phyloP scores from a whole-genome alignment of 2,113 vertebrate species.

The Odontesthes bonariensis region DNA sequence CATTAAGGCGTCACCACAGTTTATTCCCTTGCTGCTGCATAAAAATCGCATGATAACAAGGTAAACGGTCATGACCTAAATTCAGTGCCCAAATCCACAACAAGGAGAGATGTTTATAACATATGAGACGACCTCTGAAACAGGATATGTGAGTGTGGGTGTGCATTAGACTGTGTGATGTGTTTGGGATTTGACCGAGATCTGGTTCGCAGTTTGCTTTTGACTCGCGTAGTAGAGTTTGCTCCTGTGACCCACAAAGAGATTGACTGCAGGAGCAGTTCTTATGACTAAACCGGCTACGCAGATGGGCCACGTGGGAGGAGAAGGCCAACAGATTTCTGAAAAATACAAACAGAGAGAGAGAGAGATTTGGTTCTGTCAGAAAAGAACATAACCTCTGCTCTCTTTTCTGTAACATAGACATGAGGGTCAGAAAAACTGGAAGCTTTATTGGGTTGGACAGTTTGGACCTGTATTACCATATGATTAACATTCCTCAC shows the following conservation, averaged over 20 bases:
- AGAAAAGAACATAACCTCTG: constrained; percentile 29
- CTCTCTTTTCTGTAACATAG: constrained; percentile 5
- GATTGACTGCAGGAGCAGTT: constrained; percentile 35
- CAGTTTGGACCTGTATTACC: constrained; percentile 54
- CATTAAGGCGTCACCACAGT: constrained; percentile 43
- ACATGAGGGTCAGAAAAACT: constrained; percentile 23
- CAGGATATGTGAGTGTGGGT: constrained; percentile 4
- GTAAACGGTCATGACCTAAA: constrained; percentile 65
- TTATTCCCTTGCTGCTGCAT: constrained; percentile 33
- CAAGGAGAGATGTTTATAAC: constrained; percentile 16
- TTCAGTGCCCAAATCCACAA: constrained; percentile 33
- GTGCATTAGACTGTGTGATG: constrained; percentile 19
- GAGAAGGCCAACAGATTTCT: constrained; percentile 62
- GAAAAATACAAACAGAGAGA: constrained; percentile 30
- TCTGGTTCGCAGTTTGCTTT: constrained; percentile 33
- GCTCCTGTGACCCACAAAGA: constrained; percentile 60
- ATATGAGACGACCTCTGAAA: constrained; percentile 33
- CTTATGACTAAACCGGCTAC: constrained; percentile 65
- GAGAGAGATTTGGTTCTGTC: constrained; percentile 35
- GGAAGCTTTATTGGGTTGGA: constrained; percentile 47
- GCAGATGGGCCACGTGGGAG: constrained; percentile 76
- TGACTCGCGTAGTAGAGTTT: constrained; percentile 4
- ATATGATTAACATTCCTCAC: constrained; percentile 71
- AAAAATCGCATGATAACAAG: constrained; percentile 56
- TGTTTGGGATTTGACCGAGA: constrained; percentile 45